These are phyloP conservation scores for Drosophila ustulata DNA, from an alignment of 2,888 invertebrate genomes.

Conservation along the genomic window DNA sequence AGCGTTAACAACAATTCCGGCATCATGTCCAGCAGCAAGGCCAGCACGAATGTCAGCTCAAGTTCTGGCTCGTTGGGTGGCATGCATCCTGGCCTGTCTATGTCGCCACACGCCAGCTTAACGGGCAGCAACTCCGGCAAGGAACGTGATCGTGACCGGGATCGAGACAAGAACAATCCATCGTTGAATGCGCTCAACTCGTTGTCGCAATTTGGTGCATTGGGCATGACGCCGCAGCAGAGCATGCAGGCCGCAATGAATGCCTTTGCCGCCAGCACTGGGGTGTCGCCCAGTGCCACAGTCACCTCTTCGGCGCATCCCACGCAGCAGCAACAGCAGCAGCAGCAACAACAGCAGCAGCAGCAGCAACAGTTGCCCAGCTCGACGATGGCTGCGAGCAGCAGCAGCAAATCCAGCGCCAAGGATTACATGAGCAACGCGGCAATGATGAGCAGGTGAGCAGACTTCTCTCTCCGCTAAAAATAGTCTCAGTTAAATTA, in stretches of 20 bases:
- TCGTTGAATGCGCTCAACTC: conserved; percentile 85
- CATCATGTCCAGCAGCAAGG: conserved; percentile 65
- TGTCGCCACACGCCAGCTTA: conserved; percentile 77
- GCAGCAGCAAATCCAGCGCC: conserved; percentile 60
- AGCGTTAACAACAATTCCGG: conserved; percentile 34
- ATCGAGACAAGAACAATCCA: conserved; percentile 83
- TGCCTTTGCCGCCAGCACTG: conserved; percentile 84
- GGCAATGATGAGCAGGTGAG: conserved; percentile 66
- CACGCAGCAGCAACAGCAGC: conserved; percentile 62
- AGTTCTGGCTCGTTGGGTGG: conserved; percentile 34
- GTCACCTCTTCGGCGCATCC: conserved; percentile 64
- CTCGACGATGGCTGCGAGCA: conserved; percentile 45
- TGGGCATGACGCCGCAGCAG: conserved; percentile 84
- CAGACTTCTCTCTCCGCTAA: too few relatives aligned
- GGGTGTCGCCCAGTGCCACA: conserved; percentile 65
- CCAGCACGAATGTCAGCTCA: conserved; percentile 62
- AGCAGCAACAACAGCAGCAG: conserved; percentile 46
- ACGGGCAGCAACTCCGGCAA: conserved; percentile 28
- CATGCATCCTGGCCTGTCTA: conserved; percentile 68
- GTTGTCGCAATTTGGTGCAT: conserved; percentile 83
- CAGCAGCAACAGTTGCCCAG: conserved; percentile 45
- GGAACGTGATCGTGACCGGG: conserved; percentile 37
- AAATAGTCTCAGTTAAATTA: too few relatives aligned
- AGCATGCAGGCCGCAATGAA: conserved; percentile 85
- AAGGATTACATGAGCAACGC: conserved; percentile 84